Percentiles rank a stretch among this genome's conserved stretches.
These are phyloP conservation scores for Cataglyphis albicans DNA, from an alignment of 2,888 invertebrate genomes.

Conservation along the genomic window DNA sequence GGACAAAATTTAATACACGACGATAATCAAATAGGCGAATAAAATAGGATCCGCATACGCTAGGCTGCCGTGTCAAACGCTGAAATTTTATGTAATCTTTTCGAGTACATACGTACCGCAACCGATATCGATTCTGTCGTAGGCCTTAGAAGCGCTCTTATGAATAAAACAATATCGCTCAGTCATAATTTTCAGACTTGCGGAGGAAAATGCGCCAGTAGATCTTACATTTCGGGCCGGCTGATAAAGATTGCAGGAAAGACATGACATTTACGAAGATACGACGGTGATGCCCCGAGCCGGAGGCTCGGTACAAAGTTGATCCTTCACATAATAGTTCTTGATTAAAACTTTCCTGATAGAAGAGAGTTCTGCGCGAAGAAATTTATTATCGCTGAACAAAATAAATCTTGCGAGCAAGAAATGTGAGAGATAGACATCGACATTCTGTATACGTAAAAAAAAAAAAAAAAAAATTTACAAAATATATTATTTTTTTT, in stretches of 20 bases:
- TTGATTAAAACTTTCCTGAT: neutral
- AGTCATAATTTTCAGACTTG: conserved; percentile 35
- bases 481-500: neutral
- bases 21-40: neutral
- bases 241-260: conserved; percentile 19
- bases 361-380: neutral
- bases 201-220: neutral
- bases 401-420: neutral
- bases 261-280: conserved; percentile 10
- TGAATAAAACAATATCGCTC: conserved; percentile 44
- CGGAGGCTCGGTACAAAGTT: conserved; percentile 6
- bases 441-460: neutral
- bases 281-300: no score
- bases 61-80: neutral
- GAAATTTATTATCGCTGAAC: neutral
- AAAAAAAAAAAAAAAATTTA: neutral
- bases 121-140: conserved; percentile 33
- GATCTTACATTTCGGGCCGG: neutral
- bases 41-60: neutral
- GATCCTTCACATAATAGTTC: conserved; percentile 1
- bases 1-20: conserved; percentile 1
- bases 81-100: conserved; percentile 35
- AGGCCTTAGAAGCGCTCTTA: conserved; percentile 1
- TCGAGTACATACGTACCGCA: conserved; percentile 9
- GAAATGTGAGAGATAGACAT: neutral